Conservation (phyloP, 2,888 invertebrate genomes). For the Drosophila borealis region DNA sequence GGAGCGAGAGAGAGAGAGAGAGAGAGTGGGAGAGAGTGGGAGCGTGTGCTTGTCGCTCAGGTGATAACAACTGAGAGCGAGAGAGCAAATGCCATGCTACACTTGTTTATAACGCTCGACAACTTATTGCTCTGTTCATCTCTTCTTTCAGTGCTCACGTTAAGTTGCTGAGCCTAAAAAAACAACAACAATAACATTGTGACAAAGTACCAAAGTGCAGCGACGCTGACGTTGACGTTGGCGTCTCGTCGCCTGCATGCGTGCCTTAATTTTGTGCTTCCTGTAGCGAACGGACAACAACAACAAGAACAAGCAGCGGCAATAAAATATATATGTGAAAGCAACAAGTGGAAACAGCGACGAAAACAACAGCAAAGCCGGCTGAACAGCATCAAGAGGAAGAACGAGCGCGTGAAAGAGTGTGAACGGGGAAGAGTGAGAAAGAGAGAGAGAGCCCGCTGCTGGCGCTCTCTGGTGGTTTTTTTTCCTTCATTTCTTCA, state of each 20-base stretch:
- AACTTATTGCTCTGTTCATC: slow-evolving; percentile 44
- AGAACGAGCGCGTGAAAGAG: slow-evolving; percentile 17
- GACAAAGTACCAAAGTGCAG: slow-evolving; percentile 67
- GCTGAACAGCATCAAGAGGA: slow-evolving; percentile 45
- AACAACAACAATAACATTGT: slow-evolving; percentile 44
- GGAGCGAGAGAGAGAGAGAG: slow-evolving; percentile 23
- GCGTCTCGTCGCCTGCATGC: slow-evolving; percentile 61
- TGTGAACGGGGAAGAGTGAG: neutral
- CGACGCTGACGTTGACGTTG: slow-evolving; percentile 42
- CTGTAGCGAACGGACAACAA: slow-evolving; percentile 59
- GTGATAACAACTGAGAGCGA: slow-evolving; percentile 61
- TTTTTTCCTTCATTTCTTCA: slow-evolving; percentile 14
- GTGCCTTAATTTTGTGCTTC: slow-evolving; percentile 74
- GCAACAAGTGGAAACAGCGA: slow-evolving; percentile 51
- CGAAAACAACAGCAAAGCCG: slow-evolving; percentile 42
- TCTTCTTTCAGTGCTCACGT: slow-evolving; percentile 33
- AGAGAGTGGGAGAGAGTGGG: slow-evolving; percentile 17
- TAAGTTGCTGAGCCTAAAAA: slow-evolving; percentile 38
- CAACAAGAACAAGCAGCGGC: slow-evolving; percentile 32
- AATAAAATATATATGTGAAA: slow-evolving; percentile 38
- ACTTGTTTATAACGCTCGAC: slow-evolving; percentile 49
- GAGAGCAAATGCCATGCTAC: slow-evolving; percentile 25
- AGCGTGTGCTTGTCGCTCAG: slow-evolving; percentile 45
- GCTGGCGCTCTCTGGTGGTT: slow-evolving; percentile 17
- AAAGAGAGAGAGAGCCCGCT: slow-evolving; percentile 4